Evolutionary conservation across 2,888 invertebrate species (phyloP).

Genomic region (Drymonia ruficornis): DNA sequence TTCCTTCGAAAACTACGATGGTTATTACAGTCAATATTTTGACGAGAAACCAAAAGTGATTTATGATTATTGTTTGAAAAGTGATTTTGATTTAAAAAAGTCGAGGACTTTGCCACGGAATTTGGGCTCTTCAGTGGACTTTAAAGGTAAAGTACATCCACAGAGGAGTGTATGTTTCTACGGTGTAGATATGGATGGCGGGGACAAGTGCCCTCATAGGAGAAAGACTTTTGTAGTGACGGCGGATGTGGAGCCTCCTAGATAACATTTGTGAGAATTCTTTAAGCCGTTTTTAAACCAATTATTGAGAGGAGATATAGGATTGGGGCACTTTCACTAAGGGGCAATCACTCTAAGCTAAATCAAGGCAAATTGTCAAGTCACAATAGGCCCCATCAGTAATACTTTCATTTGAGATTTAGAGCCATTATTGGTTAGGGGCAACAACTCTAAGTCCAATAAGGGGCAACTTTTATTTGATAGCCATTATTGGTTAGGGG

Average conservation of each 20-base stretch:
- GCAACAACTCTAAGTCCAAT: too few species aligned
- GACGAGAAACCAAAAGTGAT: conserved; percentile 67
- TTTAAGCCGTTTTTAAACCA: conserved; percentile 32
- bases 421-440: too few species aligned
- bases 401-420: too few species aligned
- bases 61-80: conserved; percentile 76
- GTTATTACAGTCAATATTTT: conserved; percentile 73
- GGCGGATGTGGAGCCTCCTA: conserved; percentile 71
- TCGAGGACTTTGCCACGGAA: conserved; percentile 73
- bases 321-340: neutral
- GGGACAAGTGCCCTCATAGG: conserved; percentile 29
- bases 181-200: conserved; percentile 50
- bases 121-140: conserved; percentile 65
- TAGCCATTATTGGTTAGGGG: too few species aligned
- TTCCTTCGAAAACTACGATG: conserved; percentile 64
- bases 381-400: too few species aligned
- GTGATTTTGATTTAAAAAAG: conserved; percentile 63
- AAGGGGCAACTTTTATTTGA: too few species aligned
- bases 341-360: too few species aligned
- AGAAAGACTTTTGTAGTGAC: conserved; percentile 63
- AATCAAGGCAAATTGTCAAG: too few species aligned
- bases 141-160: conserved; percentile 56
- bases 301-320: conserved; percentile 6
- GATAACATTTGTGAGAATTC: conserved; percentile 62
- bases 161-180: conserved; percentile 71